Conservation (phyloP, 2,113 vertebrate species). For the Campylomormyrus numenius region DNA sequence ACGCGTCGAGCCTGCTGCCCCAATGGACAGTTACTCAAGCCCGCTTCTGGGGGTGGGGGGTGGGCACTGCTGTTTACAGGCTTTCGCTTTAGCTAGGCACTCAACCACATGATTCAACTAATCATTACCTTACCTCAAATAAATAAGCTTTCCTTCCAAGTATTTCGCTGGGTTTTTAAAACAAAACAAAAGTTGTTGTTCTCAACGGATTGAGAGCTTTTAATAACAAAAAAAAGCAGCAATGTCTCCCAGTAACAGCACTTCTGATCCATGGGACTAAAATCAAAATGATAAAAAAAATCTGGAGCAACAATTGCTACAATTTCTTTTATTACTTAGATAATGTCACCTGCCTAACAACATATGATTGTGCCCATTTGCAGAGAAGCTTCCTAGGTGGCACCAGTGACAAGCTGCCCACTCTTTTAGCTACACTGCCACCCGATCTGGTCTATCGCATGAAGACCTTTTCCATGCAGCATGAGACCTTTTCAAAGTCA, state of each 20-base stretch:
- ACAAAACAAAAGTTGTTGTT: background rate
- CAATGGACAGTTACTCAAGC: background rate
- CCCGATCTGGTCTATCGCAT: background rate
- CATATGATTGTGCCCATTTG: background rate
- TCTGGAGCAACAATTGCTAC: background rate
- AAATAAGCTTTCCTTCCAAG: conserved; percentile 3
- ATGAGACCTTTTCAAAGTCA: background rate
- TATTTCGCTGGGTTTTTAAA: background rate
- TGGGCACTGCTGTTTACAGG: background rate
- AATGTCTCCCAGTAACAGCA: background rate
- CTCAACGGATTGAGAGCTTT: background rate
- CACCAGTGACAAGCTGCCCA: background rate
- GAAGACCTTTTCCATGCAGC: background rate
- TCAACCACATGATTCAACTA: background rate
- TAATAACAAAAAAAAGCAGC: background rate
- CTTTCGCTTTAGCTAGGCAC: background rate
- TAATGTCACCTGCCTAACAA: background rate
- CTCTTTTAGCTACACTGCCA: background rate
- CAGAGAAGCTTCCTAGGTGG: background rate
- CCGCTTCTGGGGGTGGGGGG: background rate
- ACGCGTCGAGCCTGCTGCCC: background rate
- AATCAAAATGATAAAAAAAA: background rate
- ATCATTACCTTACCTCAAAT: background rate
- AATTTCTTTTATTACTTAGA: background rate
- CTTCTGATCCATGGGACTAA: background rate